Evolutionary conservation across 2,888 invertebrate genomes (phyloP), one percentile per base, ranked within the genome.

Genomic region (Morpho achilles): DNA sequence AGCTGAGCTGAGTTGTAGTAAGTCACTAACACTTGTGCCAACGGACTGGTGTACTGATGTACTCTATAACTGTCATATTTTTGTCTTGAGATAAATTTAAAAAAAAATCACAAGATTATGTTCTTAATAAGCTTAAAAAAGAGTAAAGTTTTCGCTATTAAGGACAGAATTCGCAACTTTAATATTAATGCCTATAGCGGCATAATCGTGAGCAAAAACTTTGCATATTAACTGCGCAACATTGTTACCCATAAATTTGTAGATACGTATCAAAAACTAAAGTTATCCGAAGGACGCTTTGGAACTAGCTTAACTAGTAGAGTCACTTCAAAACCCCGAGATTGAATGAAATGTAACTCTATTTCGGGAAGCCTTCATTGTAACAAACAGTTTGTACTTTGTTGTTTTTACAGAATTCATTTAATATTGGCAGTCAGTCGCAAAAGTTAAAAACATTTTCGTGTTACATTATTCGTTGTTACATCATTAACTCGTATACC

Each of bases 261-360:
- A 50, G 5, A 40, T 40, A 16, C 4, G 39, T 45, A 45, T 8
- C 45, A 40, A 53, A 39, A 32, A 32, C n/a, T 39, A 16, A 32
- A 8, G 41, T 53, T 47, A 41, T 41, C 46, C 47, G 41, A 42
- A 41, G 9, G 53, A 10, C 8, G 10, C 41, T 22, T 41, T 49
- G 46, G 46, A 53, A 58, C 60, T 54, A 51, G 51, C 53, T 60
- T 56, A 10, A 60, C 32, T 32, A 57, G 50, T 53, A 47, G 45
- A 39, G 51, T 48, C 73, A 75, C 76, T 69, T 63, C 62, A 70
- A 58, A 54, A 58, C 59, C 47, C 58, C 61, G 66, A 65, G 64
- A 68, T 65, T 66, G 67, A 63, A 64, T 53, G 62, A 65, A 67
- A 65, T 43, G 16, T 23, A 43, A 50, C 42, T 42, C 51, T 23